phyloP scores from a whole-genome alignment of 2,113 vertebrate genomes.

The Cryptoleucopteryx plumbea region DNA sequence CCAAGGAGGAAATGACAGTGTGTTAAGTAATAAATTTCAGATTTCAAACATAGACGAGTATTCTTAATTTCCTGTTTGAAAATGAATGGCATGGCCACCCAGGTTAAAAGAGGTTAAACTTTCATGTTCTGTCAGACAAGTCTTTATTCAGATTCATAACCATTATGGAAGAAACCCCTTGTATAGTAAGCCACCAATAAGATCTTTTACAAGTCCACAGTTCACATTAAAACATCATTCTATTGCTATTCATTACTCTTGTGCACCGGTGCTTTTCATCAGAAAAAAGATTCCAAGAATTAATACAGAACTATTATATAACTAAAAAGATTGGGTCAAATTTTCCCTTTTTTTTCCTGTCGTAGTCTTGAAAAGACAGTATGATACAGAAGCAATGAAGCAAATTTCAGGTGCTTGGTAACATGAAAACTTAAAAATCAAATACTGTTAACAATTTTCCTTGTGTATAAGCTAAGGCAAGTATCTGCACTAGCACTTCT shows the following conservation, averaged over 20 bases:
- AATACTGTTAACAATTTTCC: background rate
- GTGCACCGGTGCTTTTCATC: background rate
- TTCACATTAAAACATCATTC: background rate
- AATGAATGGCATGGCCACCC: background rate
- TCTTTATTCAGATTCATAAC: background rate
- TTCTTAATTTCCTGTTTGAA: background rate
- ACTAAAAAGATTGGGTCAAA: background rate
- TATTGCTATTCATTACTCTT: background rate
- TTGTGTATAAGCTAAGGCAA: background rate
- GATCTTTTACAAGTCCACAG: background rate
- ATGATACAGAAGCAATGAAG: background rate
- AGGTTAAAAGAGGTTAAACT: background rate
- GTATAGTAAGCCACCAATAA: background rate
- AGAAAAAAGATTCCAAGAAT: background rate
- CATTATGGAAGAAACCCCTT: background rate
- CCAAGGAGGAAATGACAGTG: background rate
- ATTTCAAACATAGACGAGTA: background rate
- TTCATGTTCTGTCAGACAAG: background rate
- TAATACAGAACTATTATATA: background rate
- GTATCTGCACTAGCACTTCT: accelerated
- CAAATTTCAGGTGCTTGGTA: background rate
- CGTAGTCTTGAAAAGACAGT: background rate
- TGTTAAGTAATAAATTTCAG: background rate
- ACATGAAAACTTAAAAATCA: background rate
- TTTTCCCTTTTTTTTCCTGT: background rate